Evolutionary conservation across 2,888 invertebrate genomes (phyloP).

Genomic region (Abscondita cerata): DNA sequence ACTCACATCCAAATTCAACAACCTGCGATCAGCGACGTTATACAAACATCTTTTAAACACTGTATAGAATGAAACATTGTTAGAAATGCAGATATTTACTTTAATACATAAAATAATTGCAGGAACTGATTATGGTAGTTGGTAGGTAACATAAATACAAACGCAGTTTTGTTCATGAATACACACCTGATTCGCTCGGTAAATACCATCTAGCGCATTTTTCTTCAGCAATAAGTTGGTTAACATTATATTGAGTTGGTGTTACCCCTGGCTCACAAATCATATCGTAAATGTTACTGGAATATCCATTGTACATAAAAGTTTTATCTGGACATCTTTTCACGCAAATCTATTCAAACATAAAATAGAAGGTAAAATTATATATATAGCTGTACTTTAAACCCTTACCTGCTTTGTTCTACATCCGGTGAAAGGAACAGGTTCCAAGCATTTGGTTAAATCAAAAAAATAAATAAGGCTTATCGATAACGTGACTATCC

Average conservation of each 20-base stretch:
- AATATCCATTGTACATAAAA: constrained; percentile 26
- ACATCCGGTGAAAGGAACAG: constrained; percentile 77
- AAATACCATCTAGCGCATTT: constrained; percentile 77
- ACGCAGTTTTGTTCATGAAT: too few relatives aligned
- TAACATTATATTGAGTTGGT: constrained; percentile 57
- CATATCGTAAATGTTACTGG: constrained; percentile 55
- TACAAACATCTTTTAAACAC: constrained; percentile 62
- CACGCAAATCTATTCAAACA: constrained; percentile 46
- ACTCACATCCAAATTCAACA: constrained; percentile 35
- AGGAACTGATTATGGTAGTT: too few relatives aligned
- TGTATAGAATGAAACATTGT: constrained; percentile 40
- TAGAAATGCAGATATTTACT: constrained; percentile 6
- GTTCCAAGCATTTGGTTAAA: constrained; percentile 76
- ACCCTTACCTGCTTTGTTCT: constrained; percentile 80
- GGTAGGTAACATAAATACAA: too few relatives aligned
- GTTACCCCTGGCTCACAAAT: constrained; percentile 68
- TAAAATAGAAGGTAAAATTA: too few relatives aligned
- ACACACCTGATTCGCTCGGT: constrained; percentile 70
- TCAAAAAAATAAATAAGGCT: constrained; percentile 83
- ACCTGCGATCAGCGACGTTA: constrained; percentile 49
- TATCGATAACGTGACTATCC: constrained; percentile 70
- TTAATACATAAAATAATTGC: constrained; percentile 11
- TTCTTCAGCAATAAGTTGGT: constrained; percentile 60
- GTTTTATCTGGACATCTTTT: constrained; percentile 69
- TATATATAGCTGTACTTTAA: too few relatives aligned